phyloP scores from a whole-genome alignment of 2,888 invertebrate species.

The Lucinisca nassula region DNA sequence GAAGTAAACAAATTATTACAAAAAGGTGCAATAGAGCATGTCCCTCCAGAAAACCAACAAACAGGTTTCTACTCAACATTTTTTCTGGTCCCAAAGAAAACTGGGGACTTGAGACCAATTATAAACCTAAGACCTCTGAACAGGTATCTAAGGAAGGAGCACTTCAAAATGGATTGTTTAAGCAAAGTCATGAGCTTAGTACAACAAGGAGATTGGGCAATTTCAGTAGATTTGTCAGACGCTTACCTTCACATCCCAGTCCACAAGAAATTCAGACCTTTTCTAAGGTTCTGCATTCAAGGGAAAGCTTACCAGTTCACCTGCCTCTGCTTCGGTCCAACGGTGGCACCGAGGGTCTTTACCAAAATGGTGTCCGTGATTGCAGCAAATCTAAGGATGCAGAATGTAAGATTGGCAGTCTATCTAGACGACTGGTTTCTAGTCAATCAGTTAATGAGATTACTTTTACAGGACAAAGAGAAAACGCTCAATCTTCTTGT shows the following conservation, averaged over 20 bases:
- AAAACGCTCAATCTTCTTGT: too few species aligned
- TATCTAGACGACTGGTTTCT: not conserved
- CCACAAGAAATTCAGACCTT: not conserved
- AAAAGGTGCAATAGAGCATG: constrained; percentile 57
- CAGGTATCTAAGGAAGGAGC: constrained; percentile 57
- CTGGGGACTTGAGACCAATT: not conserved
- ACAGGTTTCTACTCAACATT: constrained; percentile 62
- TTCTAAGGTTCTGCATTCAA: not conserved
- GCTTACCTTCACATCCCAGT: not conserved
- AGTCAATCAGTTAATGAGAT: not conserved
- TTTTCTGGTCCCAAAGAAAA: constrained; percentile 33
- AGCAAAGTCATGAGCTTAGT: constrained; percentile 46
- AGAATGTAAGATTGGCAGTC: constrained; percentile 34
- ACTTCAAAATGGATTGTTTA: constrained; percentile 65
- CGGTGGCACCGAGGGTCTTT: constrained; percentile 42
- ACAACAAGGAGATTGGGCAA: constrained; percentile 8
- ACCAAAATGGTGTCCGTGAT: constrained; percentile 57
- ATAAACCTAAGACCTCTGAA: constrained; percentile 49
- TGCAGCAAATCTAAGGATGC: constrained; percentile 39
- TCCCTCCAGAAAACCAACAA: constrained; percentile 15
- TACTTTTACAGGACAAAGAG: not conserved
- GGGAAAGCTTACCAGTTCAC: constrained; percentile 37
- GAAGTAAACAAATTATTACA: constrained; percentile 43
- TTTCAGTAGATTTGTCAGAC: not conserved
- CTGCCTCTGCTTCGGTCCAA: constrained; percentile 55